Evolutionary conservation across 2,888 invertebrate species (phyloP).

Genomic region (Drosophila austrosaltans): DNA sequence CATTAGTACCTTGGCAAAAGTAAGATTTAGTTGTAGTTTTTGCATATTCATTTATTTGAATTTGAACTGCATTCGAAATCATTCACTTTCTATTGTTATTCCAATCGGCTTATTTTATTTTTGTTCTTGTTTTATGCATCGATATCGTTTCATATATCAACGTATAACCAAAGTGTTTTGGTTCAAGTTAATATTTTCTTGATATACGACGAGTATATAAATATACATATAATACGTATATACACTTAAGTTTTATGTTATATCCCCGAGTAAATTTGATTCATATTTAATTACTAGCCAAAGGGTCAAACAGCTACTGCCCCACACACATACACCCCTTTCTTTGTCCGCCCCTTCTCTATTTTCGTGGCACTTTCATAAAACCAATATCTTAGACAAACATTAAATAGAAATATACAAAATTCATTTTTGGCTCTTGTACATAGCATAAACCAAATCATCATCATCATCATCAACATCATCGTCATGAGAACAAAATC

Average conservation of each 20-base stretch:
- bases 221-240: not conserved
- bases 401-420: conserved; percentile 12
- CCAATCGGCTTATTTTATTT: no score
- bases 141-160: not conserved
- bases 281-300: conserved; percentile 13
- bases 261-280: not conserved
- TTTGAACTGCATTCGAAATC: no score
- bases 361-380: not conserved
- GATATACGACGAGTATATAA: not conserved
- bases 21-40: no score
- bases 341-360: not conserved
- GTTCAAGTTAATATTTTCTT: no score
- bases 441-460: conserved; percentile 14
- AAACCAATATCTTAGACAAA: conserved; percentile 13
- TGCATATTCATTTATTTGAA: no score
- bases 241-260: not conserved
- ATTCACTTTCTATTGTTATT: no score
- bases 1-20: no score
- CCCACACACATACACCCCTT: not conserved
- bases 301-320: not conserved
- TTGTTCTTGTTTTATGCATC: no score
- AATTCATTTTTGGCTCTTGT: conserved; percentile 7
- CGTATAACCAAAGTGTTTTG: not conserved
- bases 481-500: conserved; percentile 18
- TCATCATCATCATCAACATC: conserved; percentile 12